A percentile compares a stretch with the other conserved stretches of the same genome.
These are phyloP conservation scores for rabbit (Oryctolagus cuniculus) DNA, from an alignment of 2,113 vertebrate species.

Conservation along the genomic window mOryCun1.1 NC_091433.1:68179501-68180000, in stretches of 20 bases:
- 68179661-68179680: background rate
- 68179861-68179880: background rate
- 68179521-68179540: background rate
- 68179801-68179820: background rate
- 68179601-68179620: background rate
- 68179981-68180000: background rate
- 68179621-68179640: background rate
- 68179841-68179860: background rate
- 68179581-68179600: background rate
- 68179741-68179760: background rate
- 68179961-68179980: background rate
- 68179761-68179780: background rate
- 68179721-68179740: background rate
- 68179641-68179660: background rate
- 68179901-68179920: background rate
- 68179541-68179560: background rate
- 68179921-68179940: background rate
- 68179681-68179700: slow-evolving; percentile 54
- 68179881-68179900: background rate
- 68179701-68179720: background rate
- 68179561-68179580: background rate
- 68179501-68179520: background rate
- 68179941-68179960: background rate
- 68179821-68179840: background rate
- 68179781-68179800: background rate